Evolutionary conservation across 1,140 invertebrate species (phyloP).

Genomic region (Cotesia chilonis): DNA sequence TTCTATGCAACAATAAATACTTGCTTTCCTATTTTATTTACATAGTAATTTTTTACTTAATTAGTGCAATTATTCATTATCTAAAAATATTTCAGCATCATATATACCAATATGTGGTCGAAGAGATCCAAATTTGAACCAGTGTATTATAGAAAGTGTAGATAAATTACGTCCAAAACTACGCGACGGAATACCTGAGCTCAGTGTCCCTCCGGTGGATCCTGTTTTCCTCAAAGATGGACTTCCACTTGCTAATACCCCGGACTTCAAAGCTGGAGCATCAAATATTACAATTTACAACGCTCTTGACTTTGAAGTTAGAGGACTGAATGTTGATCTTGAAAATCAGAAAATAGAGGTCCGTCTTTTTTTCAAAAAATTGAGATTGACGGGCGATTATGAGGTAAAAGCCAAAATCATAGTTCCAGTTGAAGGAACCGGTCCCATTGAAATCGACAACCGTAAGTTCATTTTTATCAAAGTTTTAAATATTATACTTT

Average conservation of each 20-base stretch:
- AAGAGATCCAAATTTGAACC: slow-evolving; percentile 68
- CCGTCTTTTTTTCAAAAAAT: slow-evolving; percentile 59
- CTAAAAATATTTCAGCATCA: slow-evolving; percentile 66
- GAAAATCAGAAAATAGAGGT: slow-evolving; percentile 62
- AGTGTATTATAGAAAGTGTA: slow-evolving; percentile 70
- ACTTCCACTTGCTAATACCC: slow-evolving; percentile 56
- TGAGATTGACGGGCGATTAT: slow-evolving; percentile 68
- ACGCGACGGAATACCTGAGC: slow-evolving; percentile 70
- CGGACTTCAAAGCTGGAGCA: slow-evolving; percentile 61
- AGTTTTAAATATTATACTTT: not conserved
- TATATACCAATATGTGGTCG: slow-evolving; percentile 74
- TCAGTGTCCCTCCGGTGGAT: slow-evolving; percentile 71
- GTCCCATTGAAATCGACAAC: slow-evolving; percentile 44
- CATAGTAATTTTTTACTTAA: too few relatives aligned
- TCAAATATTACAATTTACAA: slow-evolving; percentile 66
- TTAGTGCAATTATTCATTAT: not conserved
- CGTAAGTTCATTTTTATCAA: not conserved
- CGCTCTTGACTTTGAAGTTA: slow-evolving; percentile 64
- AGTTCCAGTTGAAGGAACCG: slow-evolving; percentile 50
- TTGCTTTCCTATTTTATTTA: too few relatives aligned
- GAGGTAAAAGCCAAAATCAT: slow-evolving; percentile 68
- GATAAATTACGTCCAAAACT: slow-evolving; percentile 65
- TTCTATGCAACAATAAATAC: too few relatives aligned
- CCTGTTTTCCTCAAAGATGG: slow-evolving; percentile 67
- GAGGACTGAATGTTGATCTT: slow-evolving; percentile 65